A percentile compares a stretch with the other conserved stretches of the same genome.
phyloP scores from a whole-genome alignment of 2,797 vertebrate species.

The Cirrhinus molitorella region DNA sequence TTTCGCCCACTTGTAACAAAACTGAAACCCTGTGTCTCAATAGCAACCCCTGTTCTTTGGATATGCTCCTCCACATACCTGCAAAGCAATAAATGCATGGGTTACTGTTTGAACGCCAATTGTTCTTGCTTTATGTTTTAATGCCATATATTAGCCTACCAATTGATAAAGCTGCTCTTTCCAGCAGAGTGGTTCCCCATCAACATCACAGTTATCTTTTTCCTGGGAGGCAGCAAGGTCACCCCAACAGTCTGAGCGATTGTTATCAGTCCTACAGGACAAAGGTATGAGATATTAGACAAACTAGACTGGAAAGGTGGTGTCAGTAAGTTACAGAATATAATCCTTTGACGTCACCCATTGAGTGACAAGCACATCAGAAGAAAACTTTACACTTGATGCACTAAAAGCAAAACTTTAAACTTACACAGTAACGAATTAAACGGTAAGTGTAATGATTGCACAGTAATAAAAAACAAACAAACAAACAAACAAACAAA shows the following conservation, averaged over 20 bases:
- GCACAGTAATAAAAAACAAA: neutral
- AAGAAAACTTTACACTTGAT: neutral
- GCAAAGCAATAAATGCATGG: neutral
- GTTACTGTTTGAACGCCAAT: neutral
- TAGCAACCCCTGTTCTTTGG: conserved; percentile 87
- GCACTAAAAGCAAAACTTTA: neutral
- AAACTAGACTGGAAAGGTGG: neutral
- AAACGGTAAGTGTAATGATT: neutral
- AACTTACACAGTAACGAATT: neutral
- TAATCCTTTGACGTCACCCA: neutral
- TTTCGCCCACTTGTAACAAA: conserved; percentile 88
- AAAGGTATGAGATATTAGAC: neutral
- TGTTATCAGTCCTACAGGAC: conserved; percentile 77
- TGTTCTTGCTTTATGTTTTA: neutral
- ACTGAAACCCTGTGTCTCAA: conserved; percentile 87
- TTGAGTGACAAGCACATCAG: neutral
- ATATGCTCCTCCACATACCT: conserved; percentile 91
- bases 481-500: neutral
- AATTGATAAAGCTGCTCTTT: conserved; percentile 90
- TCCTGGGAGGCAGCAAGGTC: conserved; percentile 81
- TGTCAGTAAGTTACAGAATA: neutral
- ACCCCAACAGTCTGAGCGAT: conserved; percentile 81
- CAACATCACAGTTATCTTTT: conserved; percentile 87
- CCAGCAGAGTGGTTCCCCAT: conserved; percentile 90
- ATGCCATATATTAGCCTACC: conserved; percentile 68